Conservation (phyloP, 2,113 vertebrate genomes). For the Grus americana region DNA sequence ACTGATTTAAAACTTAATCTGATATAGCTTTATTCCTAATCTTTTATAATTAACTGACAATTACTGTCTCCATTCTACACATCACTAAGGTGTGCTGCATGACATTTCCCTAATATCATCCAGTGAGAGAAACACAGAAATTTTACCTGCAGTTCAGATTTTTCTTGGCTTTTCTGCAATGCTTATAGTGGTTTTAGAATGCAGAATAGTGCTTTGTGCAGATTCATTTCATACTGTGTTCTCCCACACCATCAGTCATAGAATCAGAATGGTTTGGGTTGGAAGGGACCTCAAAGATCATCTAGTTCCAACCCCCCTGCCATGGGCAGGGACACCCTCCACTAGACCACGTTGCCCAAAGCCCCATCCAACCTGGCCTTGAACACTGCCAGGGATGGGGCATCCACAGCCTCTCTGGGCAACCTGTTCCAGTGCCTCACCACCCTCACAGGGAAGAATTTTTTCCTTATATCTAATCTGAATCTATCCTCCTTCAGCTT, state of each 20-base stretch:
- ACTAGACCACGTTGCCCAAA: background rate
- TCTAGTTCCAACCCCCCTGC: background rate
- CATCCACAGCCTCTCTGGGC: background rate
- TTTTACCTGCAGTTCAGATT: background rate
- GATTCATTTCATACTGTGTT: background rate
- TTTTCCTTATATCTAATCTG: background rate
- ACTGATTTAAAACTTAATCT: background rate
- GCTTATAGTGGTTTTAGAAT: background rate
- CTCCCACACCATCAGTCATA: background rate
- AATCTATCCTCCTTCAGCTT: background rate
- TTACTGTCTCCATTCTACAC: background rate
- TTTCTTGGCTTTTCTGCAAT: background rate
- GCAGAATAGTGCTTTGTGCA: background rate
- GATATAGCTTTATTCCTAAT: background rate
- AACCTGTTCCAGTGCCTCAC: background rate
- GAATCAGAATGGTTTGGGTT: background rate
- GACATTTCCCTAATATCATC: accelerated
- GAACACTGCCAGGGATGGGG: background rate
- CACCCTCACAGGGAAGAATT: background rate
- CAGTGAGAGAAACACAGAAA: background rate
- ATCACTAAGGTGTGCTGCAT: background rate
- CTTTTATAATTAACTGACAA: background rate
- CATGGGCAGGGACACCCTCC: background rate
- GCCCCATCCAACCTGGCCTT: background rate
- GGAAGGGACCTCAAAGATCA: background rate